Percentiles rank a stretch among this genome's conserved stretches.
These are phyloP conservation scores for Ochotona princeps DNA, from an alignment of 2,113 vertebrate genomes.

Conservation along the genomic window DNA sequence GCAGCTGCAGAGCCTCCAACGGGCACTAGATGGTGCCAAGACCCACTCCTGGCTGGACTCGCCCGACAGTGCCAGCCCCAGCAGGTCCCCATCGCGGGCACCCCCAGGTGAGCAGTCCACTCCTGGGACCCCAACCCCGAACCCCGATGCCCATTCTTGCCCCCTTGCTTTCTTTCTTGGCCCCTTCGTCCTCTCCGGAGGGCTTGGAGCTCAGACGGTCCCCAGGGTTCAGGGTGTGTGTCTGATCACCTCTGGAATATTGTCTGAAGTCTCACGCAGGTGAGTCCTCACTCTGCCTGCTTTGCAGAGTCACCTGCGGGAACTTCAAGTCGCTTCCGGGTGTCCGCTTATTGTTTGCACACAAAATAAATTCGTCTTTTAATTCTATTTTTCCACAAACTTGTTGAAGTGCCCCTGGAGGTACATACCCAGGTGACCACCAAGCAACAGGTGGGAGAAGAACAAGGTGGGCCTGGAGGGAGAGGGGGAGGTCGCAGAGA, in stretches of 20 bases:
- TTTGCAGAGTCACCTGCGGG: neutral
- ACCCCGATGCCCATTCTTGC: no score
- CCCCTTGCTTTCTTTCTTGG: no score
- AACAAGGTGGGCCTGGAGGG: neutral
- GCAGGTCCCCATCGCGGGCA: neutral
- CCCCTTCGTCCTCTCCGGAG: neutral
- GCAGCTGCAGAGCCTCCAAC: slow-evolving; percentile 87
- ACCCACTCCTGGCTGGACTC: slow-evolving; percentile 34
- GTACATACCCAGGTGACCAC: rapidly evolving
- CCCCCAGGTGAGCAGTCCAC: slow-evolving; percentile 68
- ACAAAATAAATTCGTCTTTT: no score
- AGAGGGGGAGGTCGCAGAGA: neutral
- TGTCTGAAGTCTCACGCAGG: neutral
- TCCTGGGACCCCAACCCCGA: no score
- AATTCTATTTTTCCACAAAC: no score
- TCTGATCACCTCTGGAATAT: neutral
- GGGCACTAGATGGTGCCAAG: slow-evolving; percentile 85
- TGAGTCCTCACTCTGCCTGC: neutral
- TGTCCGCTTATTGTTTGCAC: no score
- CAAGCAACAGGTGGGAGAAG: neutral
- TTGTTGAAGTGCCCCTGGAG: neutral
- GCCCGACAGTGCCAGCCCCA: neutral
- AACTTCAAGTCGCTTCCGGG: neutral
- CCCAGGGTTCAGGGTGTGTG: neutral
- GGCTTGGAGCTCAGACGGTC: neutral